Evolutionary conservation across 2,113 vertebrate genomes (phyloP).

Genomic region (Strigops habroptila): DNA sequence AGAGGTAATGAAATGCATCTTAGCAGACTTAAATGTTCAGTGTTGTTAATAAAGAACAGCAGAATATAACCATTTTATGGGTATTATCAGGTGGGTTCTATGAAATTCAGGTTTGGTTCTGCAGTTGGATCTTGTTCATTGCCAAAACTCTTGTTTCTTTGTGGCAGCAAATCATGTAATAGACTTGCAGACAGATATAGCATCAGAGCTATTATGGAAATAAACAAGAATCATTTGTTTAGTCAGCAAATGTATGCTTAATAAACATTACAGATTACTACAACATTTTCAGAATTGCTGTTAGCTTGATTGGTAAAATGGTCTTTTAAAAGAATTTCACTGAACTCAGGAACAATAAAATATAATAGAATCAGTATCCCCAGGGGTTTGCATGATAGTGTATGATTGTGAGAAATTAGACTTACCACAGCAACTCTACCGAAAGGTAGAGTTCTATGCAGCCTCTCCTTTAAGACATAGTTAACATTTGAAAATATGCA

Average conservation of each 20-base stretch:
- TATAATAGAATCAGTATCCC: slow-evolving; percentile 29
- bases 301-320: slow-evolving; percentile 45
- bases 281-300: slow-evolving; percentile 20
- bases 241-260: slow-evolving; percentile 55
- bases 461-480: background rate
- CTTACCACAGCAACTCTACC: slow-evolving; percentile 5
- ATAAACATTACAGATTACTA: slow-evolving; percentile 45
- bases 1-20: slow-evolving; percentile 59
- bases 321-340: background rate
- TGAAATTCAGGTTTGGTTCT: slow-evolving; percentile 32
- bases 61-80: slow-evolving; percentile 30
- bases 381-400: background rate
- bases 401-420: slow-evolving; percentile 28
- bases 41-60: slow-evolving; percentile 16
- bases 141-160: background rate
- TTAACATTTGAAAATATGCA: background rate
- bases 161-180: background rate
- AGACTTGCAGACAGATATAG: background rate
- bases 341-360: slow-evolving; percentile 41
- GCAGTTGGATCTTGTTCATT: background rate
- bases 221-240: slow-evolving; percentile 52
- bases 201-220: slow-evolving; percentile 31
- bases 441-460: background rate
- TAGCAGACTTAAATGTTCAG: slow-evolving; percentile 57
- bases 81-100: slow-evolving; percentile 2